Conservation (phyloP, 2,888 invertebrate genomes). For the Anticlea derivata region DNA sequence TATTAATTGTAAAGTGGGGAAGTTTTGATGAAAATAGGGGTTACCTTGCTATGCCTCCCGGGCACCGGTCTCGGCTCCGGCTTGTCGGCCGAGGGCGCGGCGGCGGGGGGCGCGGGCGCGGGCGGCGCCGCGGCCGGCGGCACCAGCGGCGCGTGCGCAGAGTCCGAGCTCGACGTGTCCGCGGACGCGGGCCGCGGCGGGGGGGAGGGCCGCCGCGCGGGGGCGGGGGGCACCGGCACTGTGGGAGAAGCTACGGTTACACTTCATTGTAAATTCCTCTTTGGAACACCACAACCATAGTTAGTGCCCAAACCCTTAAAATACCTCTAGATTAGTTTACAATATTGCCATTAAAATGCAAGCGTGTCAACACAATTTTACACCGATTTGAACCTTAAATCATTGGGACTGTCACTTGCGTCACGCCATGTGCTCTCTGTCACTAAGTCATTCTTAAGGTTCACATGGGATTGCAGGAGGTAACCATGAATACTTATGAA, state of each 20-base stretch:
- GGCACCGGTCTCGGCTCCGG: slow-evolving; percentile 47
- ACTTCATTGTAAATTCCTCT: not conserved
- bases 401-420: too few species aligned
- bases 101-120: slow-evolving; percentile 33
- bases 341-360: not conserved
- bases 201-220: slow-evolving; percentile 61
- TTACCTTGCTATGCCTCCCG: slow-evolving; percentile 50
- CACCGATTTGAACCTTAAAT: too few species aligned
- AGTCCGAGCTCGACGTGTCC: slow-evolving; percentile 83
- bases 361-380: too few species aligned
- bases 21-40: too few species aligned
- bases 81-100: slow-evolving; percentile 43
- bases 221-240: slow-evolving; percentile 41
- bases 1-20: too few species aligned
- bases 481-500: too few species aligned
- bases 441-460: too few species aligned
- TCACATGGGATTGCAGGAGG: too few species aligned
- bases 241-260: slow-evolving; percentile 8
- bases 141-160: slow-evolving; percentile 71
- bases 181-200: slow-evolving; percentile 79
- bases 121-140: slow-evolving; percentile 42
- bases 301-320: not conserved
- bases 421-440: too few species aligned
- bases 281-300: not conserved
- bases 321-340: not conserved